Conservation (phyloP, 2,797 vertebrate species). For the Cheirogaleus major region DNA sequence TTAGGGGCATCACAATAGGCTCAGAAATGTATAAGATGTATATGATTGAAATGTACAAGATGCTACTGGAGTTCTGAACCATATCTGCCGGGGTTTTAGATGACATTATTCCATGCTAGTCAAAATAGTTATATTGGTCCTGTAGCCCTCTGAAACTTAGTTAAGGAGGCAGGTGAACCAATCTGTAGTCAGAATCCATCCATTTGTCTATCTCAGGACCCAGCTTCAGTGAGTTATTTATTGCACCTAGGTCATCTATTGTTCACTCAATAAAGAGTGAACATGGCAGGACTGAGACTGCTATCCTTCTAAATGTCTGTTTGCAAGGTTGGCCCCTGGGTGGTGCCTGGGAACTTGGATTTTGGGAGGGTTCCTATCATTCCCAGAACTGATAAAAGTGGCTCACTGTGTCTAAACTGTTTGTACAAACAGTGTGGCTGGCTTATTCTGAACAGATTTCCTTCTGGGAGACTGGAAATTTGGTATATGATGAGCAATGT, state of each 20-base stretch:
- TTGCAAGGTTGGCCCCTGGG: neutral
- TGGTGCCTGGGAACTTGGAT: neutral
- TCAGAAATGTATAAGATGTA: neutral
- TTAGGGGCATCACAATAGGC: neutral
- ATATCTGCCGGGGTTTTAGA: neutral
- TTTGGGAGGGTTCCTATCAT: neutral
- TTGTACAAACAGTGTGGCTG: neutral
- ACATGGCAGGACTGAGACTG: neutral
- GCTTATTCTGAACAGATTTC: neutral
- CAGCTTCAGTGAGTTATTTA: neutral
- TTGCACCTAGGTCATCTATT: neutral
- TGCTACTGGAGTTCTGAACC: neutral
- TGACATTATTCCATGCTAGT: neutral
- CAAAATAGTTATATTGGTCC: neutral
- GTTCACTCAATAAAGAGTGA: neutral
- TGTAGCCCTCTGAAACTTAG: neutral
- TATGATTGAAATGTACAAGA: neutral
- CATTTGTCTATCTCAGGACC: neutral
- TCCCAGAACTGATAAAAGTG: neutral
- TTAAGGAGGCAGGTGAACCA: neutral
- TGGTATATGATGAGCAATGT: neutral
- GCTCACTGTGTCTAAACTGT: neutral
- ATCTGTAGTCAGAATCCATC: neutral
- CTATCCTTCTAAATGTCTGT: neutral
- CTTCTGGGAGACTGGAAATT: constrained; percentile 13